Evolutionary conservation across 1,140 invertebrate species (phyloP), one percentile per base, ranked within the genome.

Genomic region (Triops cancriformis): DNA sequence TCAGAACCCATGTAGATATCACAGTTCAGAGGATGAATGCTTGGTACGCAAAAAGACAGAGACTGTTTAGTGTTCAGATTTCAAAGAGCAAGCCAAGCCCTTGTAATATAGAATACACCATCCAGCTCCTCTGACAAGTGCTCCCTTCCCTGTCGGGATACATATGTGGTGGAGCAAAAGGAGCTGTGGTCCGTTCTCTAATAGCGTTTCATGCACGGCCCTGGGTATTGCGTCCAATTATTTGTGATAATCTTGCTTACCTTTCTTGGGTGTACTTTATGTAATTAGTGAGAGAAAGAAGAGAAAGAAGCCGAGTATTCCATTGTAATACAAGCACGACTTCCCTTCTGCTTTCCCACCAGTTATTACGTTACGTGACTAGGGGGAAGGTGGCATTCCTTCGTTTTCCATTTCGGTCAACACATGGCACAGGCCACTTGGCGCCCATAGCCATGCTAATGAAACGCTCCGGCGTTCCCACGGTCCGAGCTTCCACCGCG

Each of bases 261-360:
- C 23, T 64, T 64, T 64, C 4, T 64, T 64, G 51, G 51, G 14
- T 64, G 23, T 64, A 23, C 10, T 0, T 7, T 18, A 64, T n/a
- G 18, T 23, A 73, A 27, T 78, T 78, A 73, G 77, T 78, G 77
- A 78, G 43, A 78, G 11, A 28, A 78, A 78, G 74, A 73, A 26
- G 27, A 78, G 73, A 18, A 26, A 45, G 73, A 76, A 23, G 23
- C 73, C 7, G n/a, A 42, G 10, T n/a, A 42, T 14, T 74, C 18
- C 26, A 37, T 28, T 74, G 37, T 37, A 74, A n/a, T 23, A 37
- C 73, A 74, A 77, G 76, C 41, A 73, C 26, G 28, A 64, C n/a
- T 26, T 76, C 73, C 72, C 43, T 7, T 18, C 31, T 73, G 41
- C 26, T 77, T 45, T 76, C 45, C 31, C 27, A 76, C 41, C 14